A percentile compares a stretch with the other conserved stretches of the same genome.
phyloP scores from a whole-genome alignment of 2,113 vertebrate species.

The Mustelus asterias region DNA sequence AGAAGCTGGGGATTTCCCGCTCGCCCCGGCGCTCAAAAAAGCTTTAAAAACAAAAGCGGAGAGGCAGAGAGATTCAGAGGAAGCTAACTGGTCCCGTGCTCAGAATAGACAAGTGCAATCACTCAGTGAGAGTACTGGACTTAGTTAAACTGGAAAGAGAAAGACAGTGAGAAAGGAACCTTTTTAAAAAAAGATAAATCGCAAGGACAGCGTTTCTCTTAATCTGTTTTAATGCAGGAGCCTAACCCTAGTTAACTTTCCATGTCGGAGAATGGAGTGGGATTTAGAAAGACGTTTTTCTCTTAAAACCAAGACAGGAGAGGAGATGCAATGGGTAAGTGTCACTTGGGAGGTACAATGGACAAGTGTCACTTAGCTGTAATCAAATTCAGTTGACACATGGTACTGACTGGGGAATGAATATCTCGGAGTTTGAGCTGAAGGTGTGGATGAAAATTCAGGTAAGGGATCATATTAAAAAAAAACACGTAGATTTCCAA shows the following conservation, averaged over 20 bases:
- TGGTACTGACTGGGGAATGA: background rate
- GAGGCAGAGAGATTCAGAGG: background rate
- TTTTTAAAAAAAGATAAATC: background rate
- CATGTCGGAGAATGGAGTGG: conserved; percentile 39
- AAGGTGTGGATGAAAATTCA: background rate
- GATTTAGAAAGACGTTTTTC: conserved; percentile 35
- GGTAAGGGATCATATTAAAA: background rate
- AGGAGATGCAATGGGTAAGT: conserved; percentile 44
- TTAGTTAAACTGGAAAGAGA: background rate
- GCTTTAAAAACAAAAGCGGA: background rate
- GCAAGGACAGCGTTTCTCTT: background rate
- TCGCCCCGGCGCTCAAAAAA: conserved; percentile 1
- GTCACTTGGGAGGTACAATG: conserved; percentile 37
- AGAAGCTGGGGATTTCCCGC: conserved; percentile 24
- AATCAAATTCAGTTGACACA: background rate
- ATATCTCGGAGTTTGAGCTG: background rate
- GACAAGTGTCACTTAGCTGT: conserved; percentile 39
- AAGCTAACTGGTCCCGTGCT: background rate
- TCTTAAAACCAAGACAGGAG: conserved; percentile 42
- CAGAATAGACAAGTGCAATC: background rate
- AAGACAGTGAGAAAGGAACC: too few relatives aligned
- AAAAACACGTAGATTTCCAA: background rate
- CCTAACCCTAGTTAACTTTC: background rate
- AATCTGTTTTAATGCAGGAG: background rate
- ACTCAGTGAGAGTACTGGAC: background rate